phyloP scores from a whole-genome alignment of 2,888 invertebrate genomes.

The Proisotoma minuta region DNA sequence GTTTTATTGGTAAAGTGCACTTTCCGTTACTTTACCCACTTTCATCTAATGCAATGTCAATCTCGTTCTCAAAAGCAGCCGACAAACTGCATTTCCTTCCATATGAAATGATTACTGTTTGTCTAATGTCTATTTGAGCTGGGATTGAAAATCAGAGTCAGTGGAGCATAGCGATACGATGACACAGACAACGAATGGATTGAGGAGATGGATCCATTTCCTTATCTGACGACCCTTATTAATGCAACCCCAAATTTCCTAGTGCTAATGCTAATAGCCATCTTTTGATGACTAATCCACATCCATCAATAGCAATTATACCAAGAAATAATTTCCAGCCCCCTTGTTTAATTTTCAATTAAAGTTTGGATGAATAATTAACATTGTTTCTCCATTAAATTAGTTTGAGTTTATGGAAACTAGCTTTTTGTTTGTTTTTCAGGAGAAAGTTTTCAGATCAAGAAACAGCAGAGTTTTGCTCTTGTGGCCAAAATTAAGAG shows the following conservation, averaged over 20 bases:
- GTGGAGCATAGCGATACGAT: neutral
- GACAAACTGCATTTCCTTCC: too few species aligned
- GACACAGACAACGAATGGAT: neutral
- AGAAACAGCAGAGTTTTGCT: too few species aligned
- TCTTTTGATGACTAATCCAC: neutral
- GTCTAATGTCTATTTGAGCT: neutral
- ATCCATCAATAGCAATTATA: too few species aligned
- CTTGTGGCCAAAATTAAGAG: too few species aligned
- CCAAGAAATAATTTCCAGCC: too few species aligned
- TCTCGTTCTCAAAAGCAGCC: neutral
- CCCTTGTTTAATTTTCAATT: neutral
- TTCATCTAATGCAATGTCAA: neutral
- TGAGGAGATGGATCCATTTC: neutral
- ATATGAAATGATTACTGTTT: too few species aligned
- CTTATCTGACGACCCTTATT: neutral
- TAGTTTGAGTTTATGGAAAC: neutral
- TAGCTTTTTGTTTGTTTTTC: too few species aligned
- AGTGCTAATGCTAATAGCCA: neutral
- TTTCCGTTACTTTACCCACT: neutral
- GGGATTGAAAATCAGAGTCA: neutral
- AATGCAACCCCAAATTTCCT: too few species aligned
- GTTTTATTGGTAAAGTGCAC: too few species aligned
- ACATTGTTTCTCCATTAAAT: neutral
- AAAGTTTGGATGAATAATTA: neutral
- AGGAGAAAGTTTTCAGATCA: too few species aligned